Conservation (phyloP, 2,113 vertebrate species). For the Cyanoliseus patagonus region DNA sequence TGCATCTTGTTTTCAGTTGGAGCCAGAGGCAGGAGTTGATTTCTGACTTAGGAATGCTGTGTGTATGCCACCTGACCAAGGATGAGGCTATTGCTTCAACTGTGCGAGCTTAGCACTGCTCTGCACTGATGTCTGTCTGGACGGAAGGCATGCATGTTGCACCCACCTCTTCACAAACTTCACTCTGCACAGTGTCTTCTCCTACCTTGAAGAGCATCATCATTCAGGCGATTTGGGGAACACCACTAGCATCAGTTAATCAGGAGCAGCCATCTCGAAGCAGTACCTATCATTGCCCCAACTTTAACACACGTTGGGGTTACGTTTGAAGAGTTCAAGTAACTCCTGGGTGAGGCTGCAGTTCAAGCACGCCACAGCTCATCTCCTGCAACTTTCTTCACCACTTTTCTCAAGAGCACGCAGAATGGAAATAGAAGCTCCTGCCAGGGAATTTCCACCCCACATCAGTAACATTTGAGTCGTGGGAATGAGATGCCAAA, state of each 20-base stretch:
- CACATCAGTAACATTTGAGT: not conserved
- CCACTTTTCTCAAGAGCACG: not conserved
- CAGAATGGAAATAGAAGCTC: not conserved
- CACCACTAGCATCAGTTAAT: not conserved
- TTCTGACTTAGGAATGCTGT: not conserved
- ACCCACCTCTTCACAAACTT: not conserved
- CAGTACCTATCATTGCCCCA: fast-evolving
- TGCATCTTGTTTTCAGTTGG: not conserved
- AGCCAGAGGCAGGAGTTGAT: not conserved
- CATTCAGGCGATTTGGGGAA: fast-evolving
- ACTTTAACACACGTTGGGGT: not conserved
- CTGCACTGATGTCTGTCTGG: not conserved
- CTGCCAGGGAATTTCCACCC: slow-evolving; percentile 51
- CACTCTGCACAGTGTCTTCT: not conserved
- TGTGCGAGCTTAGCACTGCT: fast-evolving
- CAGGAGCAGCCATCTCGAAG: fast-evolving
- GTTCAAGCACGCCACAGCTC: not conserved
- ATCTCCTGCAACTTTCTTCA: not conserved
- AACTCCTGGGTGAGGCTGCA: not conserved
- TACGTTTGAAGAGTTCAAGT: fast-evolving
- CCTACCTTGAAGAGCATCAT: not conserved
- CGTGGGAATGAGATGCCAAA: not conserved
- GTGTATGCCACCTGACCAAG: not conserved
- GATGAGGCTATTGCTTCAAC: not conserved
- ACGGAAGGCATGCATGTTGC: fast-evolving